Percentiles rank a stretch among this genome's conserved stretches.
Conservation (phyloP, 1,140 invertebrate genomes). For the Drosophila simulans region DNA sequence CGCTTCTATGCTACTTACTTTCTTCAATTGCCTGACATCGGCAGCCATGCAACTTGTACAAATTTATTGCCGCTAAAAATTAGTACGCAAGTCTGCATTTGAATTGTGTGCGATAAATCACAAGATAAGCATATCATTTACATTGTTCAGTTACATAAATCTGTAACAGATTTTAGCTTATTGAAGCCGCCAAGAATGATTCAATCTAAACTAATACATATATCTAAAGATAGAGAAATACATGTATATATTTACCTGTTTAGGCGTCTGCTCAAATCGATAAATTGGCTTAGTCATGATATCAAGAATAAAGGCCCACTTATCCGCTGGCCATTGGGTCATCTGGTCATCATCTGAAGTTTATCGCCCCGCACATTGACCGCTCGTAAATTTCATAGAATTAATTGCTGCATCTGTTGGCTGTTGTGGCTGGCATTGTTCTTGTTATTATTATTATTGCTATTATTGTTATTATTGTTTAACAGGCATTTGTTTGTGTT, state of each 20-base stretch:
- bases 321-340: constrained; percentile 26
- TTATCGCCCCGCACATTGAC: constrained; percentile 30
- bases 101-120: constrained; percentile 41
- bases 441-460: constrained; percentile 44
- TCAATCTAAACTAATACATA: no score
- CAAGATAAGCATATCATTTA: constrained; percentile 30
- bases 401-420: constrained; percentile 55
- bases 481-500: constrained; percentile 30
- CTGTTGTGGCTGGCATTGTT: constrained; percentile 14
- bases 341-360: constrained; percentile 43
- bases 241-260: constrained; percentile 5
- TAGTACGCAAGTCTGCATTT: constrained; percentile 40
- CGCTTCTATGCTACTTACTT: constrained; percentile 1
- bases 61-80: constrained; percentile 41
- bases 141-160: constrained; percentile 23
- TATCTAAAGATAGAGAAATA: not conserved
- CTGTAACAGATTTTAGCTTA: constrained; percentile 1
- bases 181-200: not conserved
- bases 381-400: constrained; percentile 51
- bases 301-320: constrained; percentile 1
- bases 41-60: constrained; percentile 4
- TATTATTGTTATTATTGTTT: constrained; percentile 64
- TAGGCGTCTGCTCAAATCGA: constrained; percentile 3
- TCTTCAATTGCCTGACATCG: constrained; percentile 25
- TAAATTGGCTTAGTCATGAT: constrained; percentile 26